Conservation (phyloP, 2,888 invertebrate genomes). For the Cancer borealis region DNA sequence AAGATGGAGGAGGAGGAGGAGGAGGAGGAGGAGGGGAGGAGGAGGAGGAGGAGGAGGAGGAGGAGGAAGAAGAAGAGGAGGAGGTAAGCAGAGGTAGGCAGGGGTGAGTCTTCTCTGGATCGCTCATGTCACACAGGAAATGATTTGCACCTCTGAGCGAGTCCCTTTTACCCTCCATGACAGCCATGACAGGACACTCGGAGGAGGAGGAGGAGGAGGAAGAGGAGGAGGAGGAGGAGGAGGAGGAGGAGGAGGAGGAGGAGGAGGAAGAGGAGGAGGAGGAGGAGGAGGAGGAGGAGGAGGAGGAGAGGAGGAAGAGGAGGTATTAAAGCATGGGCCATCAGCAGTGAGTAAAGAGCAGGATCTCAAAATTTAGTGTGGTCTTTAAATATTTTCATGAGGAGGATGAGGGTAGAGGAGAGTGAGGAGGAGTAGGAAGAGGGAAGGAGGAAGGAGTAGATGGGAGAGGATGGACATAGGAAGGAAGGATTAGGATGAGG, state of each 20-base stretch:
- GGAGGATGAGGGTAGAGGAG: neutral
- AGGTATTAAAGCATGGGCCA: neutral
- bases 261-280: neutral
- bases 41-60: neutral
- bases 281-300: too few relatives aligned
- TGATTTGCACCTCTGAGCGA: constrained; percentile 52
- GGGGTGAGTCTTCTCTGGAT: neutral
- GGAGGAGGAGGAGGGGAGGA: neutral
- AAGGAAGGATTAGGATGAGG: neutral
- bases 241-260: neutral
- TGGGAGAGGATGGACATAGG: neutral
- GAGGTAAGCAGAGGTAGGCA: neutral
- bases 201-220: neutral
- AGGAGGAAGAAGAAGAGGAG: constrained; percentile 3
- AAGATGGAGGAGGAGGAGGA: neutral
- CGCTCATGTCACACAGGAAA: constrained; percentile 56
- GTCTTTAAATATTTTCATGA: too few relatives aligned
- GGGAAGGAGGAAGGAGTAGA: neutral
- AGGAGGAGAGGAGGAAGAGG: neutral
- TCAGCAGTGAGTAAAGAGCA: too few relatives aligned
- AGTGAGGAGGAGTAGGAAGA: neutral
- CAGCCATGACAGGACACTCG: constrained; percentile 28
- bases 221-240: neutral
- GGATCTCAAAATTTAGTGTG: too few relatives aligned
- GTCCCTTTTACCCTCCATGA: constrained; percentile 44